Evolutionary conservation across 1,140 invertebrate species (phyloP), one percentile per base, ranked within the genome.

Genomic region (Proctacanthus coquilletti): DNA sequence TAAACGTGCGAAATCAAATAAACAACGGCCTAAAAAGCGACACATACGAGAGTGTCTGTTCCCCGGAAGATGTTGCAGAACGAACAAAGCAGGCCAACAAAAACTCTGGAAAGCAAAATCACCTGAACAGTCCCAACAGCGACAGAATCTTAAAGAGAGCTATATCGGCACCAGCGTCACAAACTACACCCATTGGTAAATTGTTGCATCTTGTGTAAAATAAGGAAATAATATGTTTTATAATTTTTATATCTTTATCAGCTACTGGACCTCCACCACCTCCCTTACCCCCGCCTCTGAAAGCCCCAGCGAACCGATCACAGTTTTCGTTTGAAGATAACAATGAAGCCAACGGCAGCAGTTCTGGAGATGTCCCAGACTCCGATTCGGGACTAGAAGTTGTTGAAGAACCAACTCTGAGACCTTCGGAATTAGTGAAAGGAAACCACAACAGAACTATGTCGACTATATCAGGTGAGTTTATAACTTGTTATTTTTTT

Each of bases 381-480:
- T 60, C 57, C 4, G 58, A 61, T 52, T 47, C 56, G 0, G 57
- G 56, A 3, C 55, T 69, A 15, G 69, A 66, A 38, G 67, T 75
- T 21, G 45, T 71, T 2, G 70, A 75, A 40, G 70, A 75, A 53
- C 70, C 70, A 1, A 70, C 68, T 4, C 45, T 74, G 5, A 63
- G 64, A 34, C 73, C 72, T 14, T 74, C 71, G 3, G 72, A 74
- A 37, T 51, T 75, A 27, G 57, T 67, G 13, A 61, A 65, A 20
- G 64, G 66, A 36, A 65, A 61, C 36, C 55, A 60, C 29, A 60
- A 60, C 45, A 52, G 57, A 37, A 61, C 55, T 21, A 57, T 61
- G 55, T 61, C 58, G 33, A 59, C 56, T 27, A 61, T 61, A 43
- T 61, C 57, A 35, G 57, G 57, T 61, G 27, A 43, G 52, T 38